Evolutionary conservation across 2,888 invertebrate genomes (phyloP), one percentile per base, ranked within the genome.

Genomic region (Rhimphoctona megacephalus): DNA sequence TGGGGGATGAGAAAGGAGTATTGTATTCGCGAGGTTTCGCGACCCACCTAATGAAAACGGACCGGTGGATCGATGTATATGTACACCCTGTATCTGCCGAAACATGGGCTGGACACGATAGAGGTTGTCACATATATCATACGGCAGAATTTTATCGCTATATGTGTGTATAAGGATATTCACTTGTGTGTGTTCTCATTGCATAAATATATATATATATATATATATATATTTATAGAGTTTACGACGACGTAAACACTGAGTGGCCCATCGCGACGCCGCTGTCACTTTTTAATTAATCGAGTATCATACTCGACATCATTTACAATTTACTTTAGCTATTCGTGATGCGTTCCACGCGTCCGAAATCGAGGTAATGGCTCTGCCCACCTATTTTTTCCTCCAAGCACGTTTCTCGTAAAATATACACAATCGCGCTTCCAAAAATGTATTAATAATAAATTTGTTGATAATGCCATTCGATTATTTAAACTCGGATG

Each of bases 291-390:
- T 83, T 86, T 81, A 81, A 86, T 86, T 83, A 86, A 83, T 77
- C 80, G 70, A 82, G 79, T 76, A 81, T 83, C 86, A 80, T 81
- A 86, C 73, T 83, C 73, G 46, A 77, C 81, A 77, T 86, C 81
- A 81, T 77, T 83, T 86, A 86, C 77, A 86, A 86, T 86, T 83
- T 77, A 86, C 78, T 81, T 77, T 39, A 46, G 77, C 72, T 39
- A 49, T 79, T 43, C 64, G 52, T 22, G 54, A 66, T n/a, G 14
- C 46, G 4, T 11, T 67, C 39, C 22, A 17, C 17, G 46, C 67
- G 25, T 8, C 19, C 17, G 67, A 43, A 33, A 36, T 57, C 36
- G 14, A 49, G 17, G 39, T 46, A 43, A 69, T 25, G 69, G n/a
- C 33, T 43, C 14, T 1, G 43, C 25, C 2, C 9, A 69, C 7